A percentile compares a stretch with the other conserved stretches of the same genome.
phyloP scores from a whole-genome alignment of 2,113 vertebrate genomes.

The Platanista minor region DNA sequence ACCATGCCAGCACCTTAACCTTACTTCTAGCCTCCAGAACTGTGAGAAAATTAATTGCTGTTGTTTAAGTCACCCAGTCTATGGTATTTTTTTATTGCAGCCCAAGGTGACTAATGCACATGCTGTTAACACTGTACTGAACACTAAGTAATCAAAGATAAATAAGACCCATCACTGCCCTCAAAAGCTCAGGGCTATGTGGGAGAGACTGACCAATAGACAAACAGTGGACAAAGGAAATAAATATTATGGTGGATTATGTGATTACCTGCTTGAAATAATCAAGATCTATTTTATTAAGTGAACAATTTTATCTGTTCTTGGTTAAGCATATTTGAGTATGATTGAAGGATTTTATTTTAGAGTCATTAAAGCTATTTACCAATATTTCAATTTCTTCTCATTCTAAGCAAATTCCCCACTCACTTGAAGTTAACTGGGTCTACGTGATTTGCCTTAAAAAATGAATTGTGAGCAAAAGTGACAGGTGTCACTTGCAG shows the following conservation, averaged over 20 bases:
- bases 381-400: constrained; percentile 1
- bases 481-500: background rate
- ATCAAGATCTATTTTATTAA: background rate
- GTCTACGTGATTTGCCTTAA: background rate
- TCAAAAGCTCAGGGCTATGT: background rate
- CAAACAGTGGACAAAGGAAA: background rate
- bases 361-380: background rate
- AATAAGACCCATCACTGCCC: background rate
- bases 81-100: background rate
- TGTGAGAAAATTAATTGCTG: background rate
- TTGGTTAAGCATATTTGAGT: background rate
- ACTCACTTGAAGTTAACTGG: background rate
- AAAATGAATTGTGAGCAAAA: constrained; percentile 3
- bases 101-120: background rate
- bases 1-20: background rate
- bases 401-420: background rate
- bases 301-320: background rate
- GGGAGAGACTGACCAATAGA: background rate
- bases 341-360: background rate
- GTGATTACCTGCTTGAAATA: background rate
- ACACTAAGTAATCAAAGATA: background rate
- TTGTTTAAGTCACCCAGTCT: background rate
- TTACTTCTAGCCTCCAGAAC: background rate
- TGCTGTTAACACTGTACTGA: background rate
- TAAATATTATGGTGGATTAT: background rate